phyloP scores from a whole-genome alignment of 2,113 vertebrate genomes.

The Garra rufa region DNA sequence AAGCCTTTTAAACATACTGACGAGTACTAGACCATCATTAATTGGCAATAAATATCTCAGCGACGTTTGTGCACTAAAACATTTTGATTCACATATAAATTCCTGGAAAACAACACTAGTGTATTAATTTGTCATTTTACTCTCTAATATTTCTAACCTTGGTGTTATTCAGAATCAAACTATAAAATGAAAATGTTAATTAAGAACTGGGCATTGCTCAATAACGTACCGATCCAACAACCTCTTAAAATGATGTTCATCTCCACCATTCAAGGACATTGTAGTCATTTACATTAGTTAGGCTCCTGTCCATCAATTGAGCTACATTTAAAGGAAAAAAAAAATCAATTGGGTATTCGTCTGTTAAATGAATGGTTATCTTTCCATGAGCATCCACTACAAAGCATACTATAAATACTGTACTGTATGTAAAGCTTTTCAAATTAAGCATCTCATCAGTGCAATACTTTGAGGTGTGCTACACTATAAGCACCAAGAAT shows the following conservation, averaged over 20 bases:
- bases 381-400: not conserved
- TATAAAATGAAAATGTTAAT: not conserved
- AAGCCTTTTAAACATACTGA: not conserved
- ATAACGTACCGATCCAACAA: not conserved
- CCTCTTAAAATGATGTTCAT: not conserved
- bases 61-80: not conserved
- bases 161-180: not conserved
- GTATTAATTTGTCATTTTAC: not conserved
- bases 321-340: slow-evolving; percentile 12
- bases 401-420: not conserved
- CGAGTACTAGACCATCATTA: not conserved
- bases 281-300: not conserved
- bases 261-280: not conserved
- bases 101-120: not conserved
- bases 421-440: not conserved
- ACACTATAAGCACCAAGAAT: not conserved
- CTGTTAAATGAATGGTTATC: slow-evolving; percentile 37
- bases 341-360: slow-evolving; percentile 33
- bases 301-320: not conserved
- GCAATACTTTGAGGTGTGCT: not conserved
- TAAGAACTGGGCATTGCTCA: not conserved
- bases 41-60: not conserved
- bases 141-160: not conserved
- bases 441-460: not conserved
- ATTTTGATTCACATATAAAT: not conserved